A percentile compares a stretch with the other conserved stretches of the same genome.
These are phyloP conservation scores for Orius laevigatus DNA, from an alignment of 1,140 invertebrate species.

Conservation along the genomic window DNA sequence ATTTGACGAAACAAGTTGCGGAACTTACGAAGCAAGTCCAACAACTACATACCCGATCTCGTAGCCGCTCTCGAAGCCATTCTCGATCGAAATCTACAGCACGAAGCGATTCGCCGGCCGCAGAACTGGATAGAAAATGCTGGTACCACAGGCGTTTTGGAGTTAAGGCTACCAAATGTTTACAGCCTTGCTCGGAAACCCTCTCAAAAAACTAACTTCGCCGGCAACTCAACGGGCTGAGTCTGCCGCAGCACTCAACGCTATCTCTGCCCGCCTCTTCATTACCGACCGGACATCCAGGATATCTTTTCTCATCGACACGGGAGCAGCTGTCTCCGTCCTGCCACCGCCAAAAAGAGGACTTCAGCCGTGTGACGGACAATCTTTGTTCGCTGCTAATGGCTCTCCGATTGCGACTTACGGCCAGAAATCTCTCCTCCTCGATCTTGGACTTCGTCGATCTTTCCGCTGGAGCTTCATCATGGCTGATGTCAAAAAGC, in stretches of 20 bases:
- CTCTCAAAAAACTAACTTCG: conserved; percentile 6
- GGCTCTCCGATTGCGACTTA: conserved; percentile 25
- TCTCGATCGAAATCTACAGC: neutral
- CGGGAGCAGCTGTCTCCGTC: conserved; percentile 24
- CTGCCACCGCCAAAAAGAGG: conserved; percentile 13
- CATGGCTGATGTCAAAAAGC: conserved; percentile 26
- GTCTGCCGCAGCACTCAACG: conserved; percentile 1
- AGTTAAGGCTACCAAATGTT: conserved; percentile 19
- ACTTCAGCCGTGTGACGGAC: neutral
- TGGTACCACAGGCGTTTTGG: conserved; percentile 14
- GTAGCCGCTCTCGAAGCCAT: too few relatives aligned
- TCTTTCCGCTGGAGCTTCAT: conserved; percentile 27
- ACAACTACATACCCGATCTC: neutral
- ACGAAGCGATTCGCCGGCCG: neutral
- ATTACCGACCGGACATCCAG: conserved; percentile 19
- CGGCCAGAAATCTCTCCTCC: conserved; percentile 19
- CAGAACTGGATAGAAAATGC: conserved; percentile 1
- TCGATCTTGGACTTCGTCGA: conserved; percentile 25
- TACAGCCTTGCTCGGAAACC: conserved; percentile 13
- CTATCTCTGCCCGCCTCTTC: conserved; percentile 15
- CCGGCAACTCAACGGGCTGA: conserved; percentile 12
- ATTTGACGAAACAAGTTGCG: neutral
- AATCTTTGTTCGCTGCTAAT: conserved; percentile 15
- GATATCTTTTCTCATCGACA: conserved; percentile 20
- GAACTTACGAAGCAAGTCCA: neutral